Conservation (phyloP, 2,888 invertebrate genomes). For the Nemotelus nigrinus region DNA sequence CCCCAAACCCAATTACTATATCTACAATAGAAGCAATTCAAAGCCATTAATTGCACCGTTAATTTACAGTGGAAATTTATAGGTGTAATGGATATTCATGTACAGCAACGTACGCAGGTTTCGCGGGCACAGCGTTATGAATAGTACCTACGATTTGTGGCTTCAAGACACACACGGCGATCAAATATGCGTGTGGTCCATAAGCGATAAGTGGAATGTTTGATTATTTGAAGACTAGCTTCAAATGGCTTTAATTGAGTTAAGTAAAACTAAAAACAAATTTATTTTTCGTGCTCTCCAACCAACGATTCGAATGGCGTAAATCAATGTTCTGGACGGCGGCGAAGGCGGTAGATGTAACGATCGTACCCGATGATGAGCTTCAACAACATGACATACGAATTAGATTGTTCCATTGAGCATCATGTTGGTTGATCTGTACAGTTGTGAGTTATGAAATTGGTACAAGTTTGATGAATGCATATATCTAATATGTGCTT, state of each 20-base stretch:
- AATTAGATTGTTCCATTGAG: constrained; percentile 39
- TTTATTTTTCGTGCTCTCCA: constrained; percentile 41
- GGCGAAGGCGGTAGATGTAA: constrained; percentile 19
- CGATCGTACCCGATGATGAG: constrained; percentile 10
- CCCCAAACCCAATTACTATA: constrained; percentile 21
- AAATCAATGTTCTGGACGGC: constrained; percentile 36
- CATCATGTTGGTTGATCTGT: neutral
- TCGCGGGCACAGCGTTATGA: neutral
- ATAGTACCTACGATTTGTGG: neutral
- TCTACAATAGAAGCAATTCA: constrained; percentile 34
- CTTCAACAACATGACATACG: constrained; percentile 36
- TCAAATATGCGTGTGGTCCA: constrained; percentile 44
- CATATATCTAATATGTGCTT: too few species aligned
- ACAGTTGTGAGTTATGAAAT: neutral
- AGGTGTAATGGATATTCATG: neutral
- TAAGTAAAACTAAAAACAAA: constrained; percentile 44
- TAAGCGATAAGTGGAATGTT: constrained; percentile 44
- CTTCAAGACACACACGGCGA: constrained; percentile 38
- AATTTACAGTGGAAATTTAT: constrained; percentile 29
- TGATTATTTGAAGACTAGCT: constrained; percentile 43
- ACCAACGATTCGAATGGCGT: constrained; percentile 17
- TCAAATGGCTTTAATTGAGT: constrained; percentile 45
- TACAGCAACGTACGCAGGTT: neutral
- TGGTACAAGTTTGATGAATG: neutral
- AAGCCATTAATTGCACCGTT: constrained; percentile 40